Percentiles rank a stretch among this genome's conserved stretches.
Evolutionary conservation across 1,140 invertebrate genomes (phyloP).

Genomic region (Solenopsis fugax): DNA sequence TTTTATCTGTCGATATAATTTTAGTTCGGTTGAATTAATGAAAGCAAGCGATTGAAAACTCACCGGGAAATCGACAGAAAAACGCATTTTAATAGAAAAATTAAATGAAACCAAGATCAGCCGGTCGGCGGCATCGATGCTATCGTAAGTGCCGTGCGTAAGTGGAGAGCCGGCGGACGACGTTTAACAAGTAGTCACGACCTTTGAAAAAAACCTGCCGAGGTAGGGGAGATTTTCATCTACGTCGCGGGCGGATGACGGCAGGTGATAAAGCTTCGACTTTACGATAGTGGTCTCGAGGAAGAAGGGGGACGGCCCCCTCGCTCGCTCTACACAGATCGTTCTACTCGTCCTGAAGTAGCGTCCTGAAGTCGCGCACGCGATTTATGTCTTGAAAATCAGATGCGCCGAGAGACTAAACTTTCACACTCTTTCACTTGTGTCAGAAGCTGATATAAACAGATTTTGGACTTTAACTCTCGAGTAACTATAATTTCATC

Average conservation of each 20-base stretch:
- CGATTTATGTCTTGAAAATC: constrained; percentile 54
- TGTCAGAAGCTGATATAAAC: not conserved
- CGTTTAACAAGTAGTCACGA: constrained; percentile 59
- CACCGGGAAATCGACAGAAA: constrained; percentile 45
- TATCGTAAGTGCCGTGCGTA: constrained; percentile 43
- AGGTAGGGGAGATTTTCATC: constrained; percentile 62
- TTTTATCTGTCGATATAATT: not conserved
- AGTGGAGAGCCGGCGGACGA: constrained; percentile 36
- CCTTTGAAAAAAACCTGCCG: constrained; percentile 42
- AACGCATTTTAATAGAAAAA: constrained; percentile 75
- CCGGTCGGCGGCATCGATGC: constrained; percentile 47
- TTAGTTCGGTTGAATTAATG: not conserved
- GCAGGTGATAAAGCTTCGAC: constrained; percentile 63
- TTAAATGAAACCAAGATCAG: constrained; percentile 62
- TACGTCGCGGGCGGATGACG: constrained; percentile 52
- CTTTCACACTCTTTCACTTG: not conserved
- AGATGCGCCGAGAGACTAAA: constrained; percentile 1
- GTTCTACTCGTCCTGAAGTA: constrained; percentile 39
- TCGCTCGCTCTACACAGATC: constrained; percentile 34
- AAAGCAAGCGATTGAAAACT: not conserved
- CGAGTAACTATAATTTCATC: not conserved
- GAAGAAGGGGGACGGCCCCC: not conserved
- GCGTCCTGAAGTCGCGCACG: not conserved
- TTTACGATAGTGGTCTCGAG: constrained; percentile 65
- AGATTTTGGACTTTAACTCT: not conserved